Percentiles rank a stretch among this genome's conserved stretches.
phyloP scores from a whole-genome alignment of 1,140 invertebrate genomes.

The Pomacea maculata region DNA sequence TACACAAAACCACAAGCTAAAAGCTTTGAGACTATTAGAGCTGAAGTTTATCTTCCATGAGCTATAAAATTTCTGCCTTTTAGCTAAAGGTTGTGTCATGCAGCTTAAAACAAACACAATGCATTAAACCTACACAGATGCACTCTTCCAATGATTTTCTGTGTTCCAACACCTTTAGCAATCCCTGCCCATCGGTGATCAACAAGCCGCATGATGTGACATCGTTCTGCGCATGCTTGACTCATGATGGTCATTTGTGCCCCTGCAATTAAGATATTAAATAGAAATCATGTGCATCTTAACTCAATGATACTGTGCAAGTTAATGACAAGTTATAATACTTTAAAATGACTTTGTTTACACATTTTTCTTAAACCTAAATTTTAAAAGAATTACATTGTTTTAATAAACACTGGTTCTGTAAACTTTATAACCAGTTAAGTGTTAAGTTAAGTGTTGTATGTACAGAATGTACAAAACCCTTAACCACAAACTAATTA shows the following conservation, averaged over 20 bases:
- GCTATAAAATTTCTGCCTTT: too few species aligned
- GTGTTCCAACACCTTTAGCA: constrained; percentile 90
- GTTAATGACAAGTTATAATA: not conserved
- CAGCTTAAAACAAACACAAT: not conserved
- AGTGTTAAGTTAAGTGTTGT: not conserved
- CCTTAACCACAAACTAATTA: not conserved
- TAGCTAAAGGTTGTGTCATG: not conserved
- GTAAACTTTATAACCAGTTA: not conserved
- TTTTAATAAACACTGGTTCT: not conserved
- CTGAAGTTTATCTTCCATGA: too few species aligned
- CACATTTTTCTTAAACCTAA: not conserved
- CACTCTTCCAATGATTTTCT: constrained; percentile 94
- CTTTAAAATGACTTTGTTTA: not conserved
- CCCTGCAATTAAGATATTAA: constrained; percentile 44
- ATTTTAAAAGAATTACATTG: not conserved
- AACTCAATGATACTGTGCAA: not conserved
- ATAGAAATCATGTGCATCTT: not conserved
- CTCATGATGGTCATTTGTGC: constrained; percentile 70
- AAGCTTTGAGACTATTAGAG: too few species aligned
- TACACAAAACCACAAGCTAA: not conserved
- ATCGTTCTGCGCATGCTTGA: constrained; percentile 75
- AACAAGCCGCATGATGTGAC: constrained; percentile 94
- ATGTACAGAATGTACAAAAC: not conserved
- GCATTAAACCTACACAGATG: constrained; percentile 79
- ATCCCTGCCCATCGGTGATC: constrained; percentile 94